Percentiles rank a stretch among this genome's conserved stretches.
These are phyloP conservation scores for Tragelaphus buxtoni DNA, from an alignment of 2,113 vertebrate species.

Conservation along the genomic window DNA sequence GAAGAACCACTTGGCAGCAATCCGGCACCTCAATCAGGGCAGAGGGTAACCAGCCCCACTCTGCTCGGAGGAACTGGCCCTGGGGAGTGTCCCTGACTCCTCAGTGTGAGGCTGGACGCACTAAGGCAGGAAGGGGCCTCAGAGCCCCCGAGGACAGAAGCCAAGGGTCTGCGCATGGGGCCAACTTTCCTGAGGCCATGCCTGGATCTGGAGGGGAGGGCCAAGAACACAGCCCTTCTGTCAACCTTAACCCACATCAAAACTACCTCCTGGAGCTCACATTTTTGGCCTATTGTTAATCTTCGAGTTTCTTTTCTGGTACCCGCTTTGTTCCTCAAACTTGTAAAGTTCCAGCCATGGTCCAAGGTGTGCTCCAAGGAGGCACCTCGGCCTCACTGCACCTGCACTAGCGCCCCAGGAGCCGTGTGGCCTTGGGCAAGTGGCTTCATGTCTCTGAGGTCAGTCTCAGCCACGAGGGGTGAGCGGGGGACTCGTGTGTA, in stretches of 20 bases:
- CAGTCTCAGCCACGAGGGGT: not conserved
- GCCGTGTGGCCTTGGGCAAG: not conserved
- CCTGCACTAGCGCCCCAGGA: not conserved
- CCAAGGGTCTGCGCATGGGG: fast-evolving
- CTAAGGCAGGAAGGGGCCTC: not conserved
- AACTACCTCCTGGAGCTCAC: not conserved
- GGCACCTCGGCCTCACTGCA: not conserved
- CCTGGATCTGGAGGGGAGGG: not conserved
- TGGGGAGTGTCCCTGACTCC: fast-evolving
- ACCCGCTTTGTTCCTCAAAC: not conserved
- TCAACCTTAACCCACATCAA: not conserved
- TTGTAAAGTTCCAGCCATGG: not conserved
- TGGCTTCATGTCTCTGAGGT: not conserved
- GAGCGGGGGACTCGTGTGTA: fast-evolving
- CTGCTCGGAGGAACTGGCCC: not conserved
- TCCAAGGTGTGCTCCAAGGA: not conserved
- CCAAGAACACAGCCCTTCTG: not conserved
- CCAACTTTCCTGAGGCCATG: not conserved
- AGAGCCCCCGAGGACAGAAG: not conserved
- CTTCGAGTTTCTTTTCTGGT: not conserved
- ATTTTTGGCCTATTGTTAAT: not conserved
- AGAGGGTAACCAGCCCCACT: not conserved
- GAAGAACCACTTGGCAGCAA: not conserved
- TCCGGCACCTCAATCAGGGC: not conserved
- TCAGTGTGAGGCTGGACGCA: not conserved